Conservation (phyloP, 2,797 vertebrate genomes). For the Crypturellus tataupa region DNA sequence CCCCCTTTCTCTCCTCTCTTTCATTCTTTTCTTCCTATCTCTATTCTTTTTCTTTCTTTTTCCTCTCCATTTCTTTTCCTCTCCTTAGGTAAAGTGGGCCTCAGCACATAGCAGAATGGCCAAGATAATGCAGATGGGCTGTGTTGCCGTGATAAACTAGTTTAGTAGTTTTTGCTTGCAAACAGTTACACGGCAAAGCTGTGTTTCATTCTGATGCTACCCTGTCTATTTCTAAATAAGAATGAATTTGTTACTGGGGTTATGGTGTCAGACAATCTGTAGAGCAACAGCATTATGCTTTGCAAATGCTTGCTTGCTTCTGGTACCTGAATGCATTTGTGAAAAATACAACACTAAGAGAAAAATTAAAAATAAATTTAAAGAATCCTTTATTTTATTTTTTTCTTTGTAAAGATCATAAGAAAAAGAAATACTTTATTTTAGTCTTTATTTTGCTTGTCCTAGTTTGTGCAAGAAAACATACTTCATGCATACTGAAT, state of each 20-base stretch:
- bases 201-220: not conserved
- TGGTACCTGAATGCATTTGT: not conserved
- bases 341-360: not conserved
- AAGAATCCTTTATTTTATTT: not conserved
- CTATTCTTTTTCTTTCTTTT: not conserved
- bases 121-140: not conserved
- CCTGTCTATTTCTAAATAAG: conserved; percentile 43
- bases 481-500: not conserved
- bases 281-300: not conserved
- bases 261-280: conserved; percentile 14
- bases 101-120: not conserved
- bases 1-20: too few species aligned
- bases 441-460: conserved; percentile 52
- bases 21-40: not conserved
- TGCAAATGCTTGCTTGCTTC: conserved; percentile 34
- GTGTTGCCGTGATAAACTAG: not conserved
- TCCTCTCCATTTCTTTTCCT: not conserved
- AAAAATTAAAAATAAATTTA: not conserved
- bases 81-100: not conserved
- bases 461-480: not conserved
- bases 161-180: conserved; percentile 14
- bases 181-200: conserved; percentile 17
- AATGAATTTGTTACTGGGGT: conserved; percentile 21
- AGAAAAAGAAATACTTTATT: not conserved
- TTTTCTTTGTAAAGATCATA: not conserved